These are phyloP conservation scores for Heterotilapia buettikoferi DNA, from an alignment of 2,113 vertebrate genomes.

Conservation along the genomic window DNA sequence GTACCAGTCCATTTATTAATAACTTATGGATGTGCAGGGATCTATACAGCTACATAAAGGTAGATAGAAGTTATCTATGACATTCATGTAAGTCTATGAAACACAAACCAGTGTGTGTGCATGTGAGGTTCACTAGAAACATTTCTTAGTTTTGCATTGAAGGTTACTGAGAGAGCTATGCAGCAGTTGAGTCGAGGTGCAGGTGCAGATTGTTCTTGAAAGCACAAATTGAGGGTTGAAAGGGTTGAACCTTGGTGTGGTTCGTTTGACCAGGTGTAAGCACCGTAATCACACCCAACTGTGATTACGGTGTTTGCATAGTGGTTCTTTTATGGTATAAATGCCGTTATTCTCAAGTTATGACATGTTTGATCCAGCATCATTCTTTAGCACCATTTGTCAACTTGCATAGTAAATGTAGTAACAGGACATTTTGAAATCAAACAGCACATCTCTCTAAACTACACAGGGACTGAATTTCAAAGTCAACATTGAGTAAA, in stretches of 20 bases:
- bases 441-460: background rate
- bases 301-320: background rate
- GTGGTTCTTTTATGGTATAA: background rate
- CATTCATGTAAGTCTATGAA: background rate
- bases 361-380: background rate
- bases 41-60: background rate
- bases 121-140: background rate
- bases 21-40: background rate
- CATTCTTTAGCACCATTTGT: background rate
- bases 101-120: background rate
- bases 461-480: background rate
- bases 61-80: background rate
- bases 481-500: background rate
- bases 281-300: fast-evolving
- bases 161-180: background rate
- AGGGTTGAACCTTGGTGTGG: background rate
- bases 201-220: background rate
- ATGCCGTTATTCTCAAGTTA: background rate
- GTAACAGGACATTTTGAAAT: background rate
- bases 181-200: background rate
- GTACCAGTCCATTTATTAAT: background rate
- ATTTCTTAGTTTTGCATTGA: background rate
- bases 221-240: background rate
- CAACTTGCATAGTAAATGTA: background rate
- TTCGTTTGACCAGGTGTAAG: background rate